Evolutionary conservation across 2,797 vertebrate genomes (phyloP).

Genomic region (Vireo griseus): DNA sequence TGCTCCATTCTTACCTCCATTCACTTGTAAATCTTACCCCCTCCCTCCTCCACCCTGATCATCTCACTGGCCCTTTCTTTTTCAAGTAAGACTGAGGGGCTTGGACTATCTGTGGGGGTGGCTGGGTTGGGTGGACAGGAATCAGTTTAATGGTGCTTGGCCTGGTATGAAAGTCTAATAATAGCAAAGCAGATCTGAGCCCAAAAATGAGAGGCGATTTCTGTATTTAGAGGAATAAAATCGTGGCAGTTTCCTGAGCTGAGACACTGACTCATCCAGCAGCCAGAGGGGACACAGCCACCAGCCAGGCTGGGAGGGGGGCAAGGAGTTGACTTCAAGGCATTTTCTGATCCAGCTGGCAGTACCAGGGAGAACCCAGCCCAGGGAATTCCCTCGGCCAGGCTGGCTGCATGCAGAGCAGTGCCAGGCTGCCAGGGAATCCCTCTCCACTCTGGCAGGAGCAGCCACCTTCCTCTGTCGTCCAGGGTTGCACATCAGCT

Average conservation of each 20-base stretch:
- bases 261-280: conserved; percentile 18
- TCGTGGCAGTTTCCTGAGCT: not conserved
- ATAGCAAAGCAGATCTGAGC: conserved; percentile 32
- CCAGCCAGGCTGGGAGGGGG: not conserved
- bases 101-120: conserved; percentile 58
- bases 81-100: conserved; percentile 63
- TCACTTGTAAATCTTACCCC: conserved; percentile 86
- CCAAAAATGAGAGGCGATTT: not conserved
- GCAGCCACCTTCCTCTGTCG: not conserved
- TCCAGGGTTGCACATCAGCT: not conserved
- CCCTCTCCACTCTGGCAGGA: not conserved
- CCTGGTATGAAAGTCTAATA: conserved; percentile 22
- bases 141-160: conserved; percentile 50
- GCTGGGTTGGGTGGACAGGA: conserved; percentile 22
- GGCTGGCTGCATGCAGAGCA: not conserved
- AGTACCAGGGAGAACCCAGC: conserved; percentile 30
- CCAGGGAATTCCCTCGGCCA: conserved; percentile 36
- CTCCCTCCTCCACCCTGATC: conserved; percentile 49
- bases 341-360: conserved; percentile 39
- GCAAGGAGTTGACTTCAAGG: conserved; percentile 1
- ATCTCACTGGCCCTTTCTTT: conserved; percentile 70
- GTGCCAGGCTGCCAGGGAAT: conserved; percentile 44
- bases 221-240: conserved; percentile 32
- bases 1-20: conserved; percentile 86
- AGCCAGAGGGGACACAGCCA: conserved; percentile 8